Conservation (phyloP, 1,140 invertebrate genomes). For the Camponotus pennsylvanicus region DNA sequence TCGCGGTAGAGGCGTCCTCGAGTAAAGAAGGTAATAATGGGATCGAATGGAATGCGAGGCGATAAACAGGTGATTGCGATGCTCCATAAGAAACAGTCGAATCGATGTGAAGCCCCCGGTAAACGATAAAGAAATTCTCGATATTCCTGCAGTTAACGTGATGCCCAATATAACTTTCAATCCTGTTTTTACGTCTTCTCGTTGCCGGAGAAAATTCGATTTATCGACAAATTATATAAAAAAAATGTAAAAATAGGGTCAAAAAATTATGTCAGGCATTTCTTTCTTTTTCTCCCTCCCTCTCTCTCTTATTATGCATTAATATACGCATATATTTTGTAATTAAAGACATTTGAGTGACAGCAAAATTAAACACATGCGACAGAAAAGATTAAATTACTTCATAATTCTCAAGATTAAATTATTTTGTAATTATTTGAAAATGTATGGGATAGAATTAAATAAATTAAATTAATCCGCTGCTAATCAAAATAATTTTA, state of each 20-base stretch:
- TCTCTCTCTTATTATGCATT: background rate
- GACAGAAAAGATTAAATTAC: background rate
- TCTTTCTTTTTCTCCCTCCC: too few relatives aligned
- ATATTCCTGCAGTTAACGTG: slow-evolving; percentile 30
- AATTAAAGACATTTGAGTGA: background rate
- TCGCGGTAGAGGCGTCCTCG: background rate
- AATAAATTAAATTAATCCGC: background rate
- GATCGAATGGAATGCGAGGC: slow-evolving; percentile 12
- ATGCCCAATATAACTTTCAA: background rate
- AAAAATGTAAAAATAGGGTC: background rate
- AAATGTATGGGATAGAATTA: background rate
- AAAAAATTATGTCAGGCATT: background rate
- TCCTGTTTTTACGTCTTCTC: background rate
- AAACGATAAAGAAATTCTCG: slow-evolving; percentile 46
- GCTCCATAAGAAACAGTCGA: slow-evolving; percentile 44
- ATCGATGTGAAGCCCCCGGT: background rate
- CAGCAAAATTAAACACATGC: background rate
- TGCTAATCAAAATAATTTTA: slow-evolving; percentile 6
- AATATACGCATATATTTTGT: background rate
- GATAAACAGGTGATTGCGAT: slow-evolving; percentile 63
- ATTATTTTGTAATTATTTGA: background rate
- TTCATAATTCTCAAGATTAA: background rate
- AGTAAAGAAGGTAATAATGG: slow-evolving; percentile 11
- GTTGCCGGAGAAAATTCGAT: background rate
- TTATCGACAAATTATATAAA: slow-evolving; percentile 32